These are phyloP conservation scores for Marmota flaviventris DNA, from an alignment of 2,113 vertebrate genomes.

Conservation along the genomic window DNA sequence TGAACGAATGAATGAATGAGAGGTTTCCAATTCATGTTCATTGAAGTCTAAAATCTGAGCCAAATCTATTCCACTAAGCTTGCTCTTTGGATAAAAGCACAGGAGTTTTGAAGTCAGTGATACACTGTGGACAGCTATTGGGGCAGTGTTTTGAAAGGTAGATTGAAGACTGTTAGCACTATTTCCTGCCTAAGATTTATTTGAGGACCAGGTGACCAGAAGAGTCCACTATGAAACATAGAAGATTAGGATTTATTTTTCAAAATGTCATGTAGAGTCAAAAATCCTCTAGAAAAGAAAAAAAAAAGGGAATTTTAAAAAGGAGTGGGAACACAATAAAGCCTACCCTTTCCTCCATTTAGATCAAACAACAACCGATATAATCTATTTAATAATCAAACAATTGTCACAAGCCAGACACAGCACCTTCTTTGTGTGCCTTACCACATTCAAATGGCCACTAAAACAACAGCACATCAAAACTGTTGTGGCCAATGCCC, in stretches of 20 bases:
- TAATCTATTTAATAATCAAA: neutral
- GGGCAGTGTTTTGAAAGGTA: neutral
- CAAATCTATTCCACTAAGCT: neutral
- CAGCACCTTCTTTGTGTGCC: rapidly evolving
- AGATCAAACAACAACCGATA: neutral
- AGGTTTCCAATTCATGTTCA: neutral
- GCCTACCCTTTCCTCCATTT: neutral
- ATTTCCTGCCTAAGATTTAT: neutral
- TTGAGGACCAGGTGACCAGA: neutral
- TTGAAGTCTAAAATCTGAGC: neutral
- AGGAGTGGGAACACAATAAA: neutral
- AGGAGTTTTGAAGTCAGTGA: neutral
- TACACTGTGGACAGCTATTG: rapidly evolving
- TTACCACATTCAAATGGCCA: neutral
- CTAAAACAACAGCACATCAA: neutral
- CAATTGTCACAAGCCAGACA: rapidly evolving
- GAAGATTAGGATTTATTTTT: neutral
- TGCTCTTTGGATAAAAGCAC: neutral
- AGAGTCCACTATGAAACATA: neutral
- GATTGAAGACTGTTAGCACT: neutral
- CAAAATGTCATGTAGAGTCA: neutral
- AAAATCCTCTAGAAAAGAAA: neutral
- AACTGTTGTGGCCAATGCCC: neutral
- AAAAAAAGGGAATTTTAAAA: neutral
- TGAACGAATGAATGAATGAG: neutral